Percentiles rank a stretch among this genome's conserved stretches.
Conservation (phyloP, 2,888 invertebrate genomes). For the Ophion obscuratus region DNA sequence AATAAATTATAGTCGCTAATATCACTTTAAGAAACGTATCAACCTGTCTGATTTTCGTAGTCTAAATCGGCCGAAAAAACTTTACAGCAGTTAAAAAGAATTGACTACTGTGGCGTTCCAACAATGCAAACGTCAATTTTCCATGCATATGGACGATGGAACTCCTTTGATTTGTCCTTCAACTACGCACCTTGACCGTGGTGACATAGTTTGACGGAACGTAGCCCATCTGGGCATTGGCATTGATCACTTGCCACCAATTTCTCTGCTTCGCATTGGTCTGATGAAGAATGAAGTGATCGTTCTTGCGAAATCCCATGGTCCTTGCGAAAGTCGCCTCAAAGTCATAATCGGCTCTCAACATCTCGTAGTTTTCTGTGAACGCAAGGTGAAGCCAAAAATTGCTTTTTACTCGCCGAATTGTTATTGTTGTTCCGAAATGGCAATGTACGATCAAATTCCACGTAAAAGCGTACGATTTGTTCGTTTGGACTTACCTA, state of each 20-base stretch:
- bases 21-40: too few relatives aligned
- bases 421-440: background rate
- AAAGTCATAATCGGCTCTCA: slow-evolving; percentile 93
- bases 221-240: slow-evolving; percentile 92
- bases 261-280: slow-evolving; percentile 92
- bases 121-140: background rate
- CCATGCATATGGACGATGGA: background rate
- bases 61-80: too few relatives aligned
- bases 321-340: slow-evolving; percentile 94
- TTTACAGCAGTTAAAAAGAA: too few relatives aligned
- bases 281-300: slow-evolving; percentile 92
- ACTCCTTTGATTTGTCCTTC: background rate
- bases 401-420: background rate
- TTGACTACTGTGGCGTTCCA: too few relatives aligned
- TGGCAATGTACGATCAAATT: background rate
- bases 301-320: slow-evolving; percentile 91
- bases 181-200: slow-evolving; percentile 88
- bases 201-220: slow-evolving; percentile 95
- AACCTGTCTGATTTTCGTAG: too few relatives aligned
- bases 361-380: slow-evolving; percentile 91
- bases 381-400: slow-evolving; percentile 27
- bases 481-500: slow-evolving; percentile 76
- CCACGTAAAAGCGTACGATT: slow-evolving; percentile 25
- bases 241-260: slow-evolving; percentile 96
- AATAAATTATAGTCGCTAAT: too few relatives aligned